Evolutionary conservation across 2,888 invertebrate species (phyloP), one percentile per base, ranked within the genome.

Genomic region (Anticlea derivata): DNA sequence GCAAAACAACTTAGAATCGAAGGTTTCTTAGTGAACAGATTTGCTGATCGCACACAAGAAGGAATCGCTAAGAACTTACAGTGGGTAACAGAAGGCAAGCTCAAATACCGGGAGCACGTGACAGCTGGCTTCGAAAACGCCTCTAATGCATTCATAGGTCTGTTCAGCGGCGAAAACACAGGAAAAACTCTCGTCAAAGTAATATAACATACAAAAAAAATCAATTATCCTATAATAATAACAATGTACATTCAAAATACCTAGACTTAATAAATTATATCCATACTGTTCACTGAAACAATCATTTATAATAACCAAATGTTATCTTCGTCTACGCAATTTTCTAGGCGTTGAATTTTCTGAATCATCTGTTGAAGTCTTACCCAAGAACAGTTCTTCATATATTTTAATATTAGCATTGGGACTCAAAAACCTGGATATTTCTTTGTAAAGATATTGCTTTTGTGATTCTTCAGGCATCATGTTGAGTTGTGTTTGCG

Each of bases 131-230:
- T 95, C 68, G 93, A 94, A 55, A 93, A 93, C 48, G 91, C 93
- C 76, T 91, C 91, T 1, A 81, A 92, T 30, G 94, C 95, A 22
- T 94, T 95, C 61, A 84, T 92, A 55, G 93, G 92, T 7, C 83
- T 95, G 73, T 84, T 89, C 38, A 76, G 60, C 35, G 95, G 95
- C 8, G 91, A 91, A 23, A 95, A 94, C 71, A 85, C 81, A 13
- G 95, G 95, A 50, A 95, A 95, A 85, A 92, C 93, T 45, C 78
- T 95, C 52, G 92, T 95, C 2, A 92, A 92, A 85, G 86, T 88
- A 2, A 90, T 74, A 78, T 71, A 54, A 58, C 13, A 23, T 4
- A 12, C n/a, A 5, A 23, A n/a, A 5, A 23, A 7, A 11, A 31
- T 11, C 10, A 41, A 29, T 7, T 29, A 24, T 22, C 26, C 33